phyloP scores from a whole-genome alignment of 2,888 invertebrate species.

The Himalopsyche japonica region DNA sequence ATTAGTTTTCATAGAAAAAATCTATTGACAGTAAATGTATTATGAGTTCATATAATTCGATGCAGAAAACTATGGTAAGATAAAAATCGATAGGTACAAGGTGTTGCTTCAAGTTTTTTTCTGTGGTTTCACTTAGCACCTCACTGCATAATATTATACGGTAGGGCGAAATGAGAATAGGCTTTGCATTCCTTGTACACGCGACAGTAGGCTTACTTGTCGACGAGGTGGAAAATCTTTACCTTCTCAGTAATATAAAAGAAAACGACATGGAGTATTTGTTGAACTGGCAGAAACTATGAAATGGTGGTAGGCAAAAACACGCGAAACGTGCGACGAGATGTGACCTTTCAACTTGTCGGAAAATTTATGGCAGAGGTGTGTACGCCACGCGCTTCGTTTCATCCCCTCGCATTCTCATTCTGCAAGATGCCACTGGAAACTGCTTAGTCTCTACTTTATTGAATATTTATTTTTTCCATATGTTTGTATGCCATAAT shows the following conservation, averaged over 20 bases:
- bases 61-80: too few species aligned
- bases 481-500: background rate
- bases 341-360: constrained; percentile 22
- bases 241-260: background rate
- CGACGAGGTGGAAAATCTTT: background rate
- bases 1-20: too few species aligned
- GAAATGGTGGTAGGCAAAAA: background rate
- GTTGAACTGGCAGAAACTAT: background rate
- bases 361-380: constrained; percentile 11
- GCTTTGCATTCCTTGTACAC: background rate
- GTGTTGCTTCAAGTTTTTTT: too few species aligned
- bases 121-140: background rate
- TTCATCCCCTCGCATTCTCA: background rate
- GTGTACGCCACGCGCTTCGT: background rate
- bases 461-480: background rate
- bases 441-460: background rate
- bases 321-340: constrained; percentile 1
- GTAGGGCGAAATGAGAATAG: background rate
- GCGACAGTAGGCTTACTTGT: background rate
- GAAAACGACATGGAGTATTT: background rate
- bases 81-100: too few species aligned
- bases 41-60: too few species aligned
- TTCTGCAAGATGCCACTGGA: background rate
- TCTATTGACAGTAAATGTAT: too few species aligned
- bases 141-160: background rate